Evolutionary conservation across 2,113 vertebrate genomes (phyloP), one percentile per base, ranked within the genome.

Genomic region (Halichoerus grypus): DNA sequence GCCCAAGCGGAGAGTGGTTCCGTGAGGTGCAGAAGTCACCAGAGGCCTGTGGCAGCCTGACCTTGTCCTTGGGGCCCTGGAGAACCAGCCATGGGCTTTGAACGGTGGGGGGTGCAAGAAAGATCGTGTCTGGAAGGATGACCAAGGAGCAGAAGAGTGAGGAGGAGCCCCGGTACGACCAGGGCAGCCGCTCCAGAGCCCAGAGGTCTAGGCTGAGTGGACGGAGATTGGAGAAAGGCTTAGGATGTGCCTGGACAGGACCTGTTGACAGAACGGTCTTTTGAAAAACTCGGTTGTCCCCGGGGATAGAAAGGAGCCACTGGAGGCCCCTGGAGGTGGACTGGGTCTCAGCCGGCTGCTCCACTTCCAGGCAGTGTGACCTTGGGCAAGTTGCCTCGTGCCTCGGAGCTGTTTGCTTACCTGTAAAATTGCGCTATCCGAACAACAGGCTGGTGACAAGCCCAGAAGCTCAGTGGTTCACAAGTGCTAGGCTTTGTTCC

Each of bases 301-400:
- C 1, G 28, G 42, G 63, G n/a, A 14, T 9, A 28, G 86, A 49
- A 67, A 36, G 36, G 53, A 12, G 11, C 57, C 1, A 2, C 21
- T 11, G 15, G 11, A 24, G 39, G 59, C 49, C 10, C 13, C 15
- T 9, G 33, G 59, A 16, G 21, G 55, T 5, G 7, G 76, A 2
- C 19, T 15, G 59, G n/a, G 3, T 4, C 31, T 0, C 1, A 28
- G 55, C 26, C 2, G 0, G 46, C 69, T 15, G 5, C 24, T 18
- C 26, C 49, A 15, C 12, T 26, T 59, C 69, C 4, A 42, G 72
- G 69, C 7, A 14, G 11, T 1, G 4, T 24, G 83, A 26, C 39
- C 59, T 88, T 18, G 19, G 26, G 7, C 31, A 63, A 24, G 51
- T 13, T 3, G 6, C 67, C 42, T 28, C 7, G 1, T n/a, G 42